These are phyloP conservation scores for Acrossocheilus wenchowensis DNA, from an alignment of 2,797 vertebrate genomes.

Conservation along the genomic window DNA sequence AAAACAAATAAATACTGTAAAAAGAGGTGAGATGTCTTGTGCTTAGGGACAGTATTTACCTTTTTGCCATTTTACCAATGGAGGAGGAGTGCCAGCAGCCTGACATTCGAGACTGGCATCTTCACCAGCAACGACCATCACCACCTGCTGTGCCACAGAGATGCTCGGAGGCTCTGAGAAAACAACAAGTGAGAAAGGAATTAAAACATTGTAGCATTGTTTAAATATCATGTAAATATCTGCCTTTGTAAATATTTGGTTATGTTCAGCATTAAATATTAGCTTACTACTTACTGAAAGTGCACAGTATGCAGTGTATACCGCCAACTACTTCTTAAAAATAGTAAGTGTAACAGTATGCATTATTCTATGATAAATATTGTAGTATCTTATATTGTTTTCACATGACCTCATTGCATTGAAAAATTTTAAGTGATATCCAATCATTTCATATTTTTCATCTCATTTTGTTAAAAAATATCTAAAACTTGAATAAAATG, in stretches of 20 bases:
- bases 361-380: background rate
- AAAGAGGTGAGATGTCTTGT: background rate
- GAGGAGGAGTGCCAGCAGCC: constrained; percentile 79
- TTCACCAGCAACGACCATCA: constrained; percentile 78
- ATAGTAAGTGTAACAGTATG: background rate
- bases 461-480: background rate
- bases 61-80: constrained; percentile 87
- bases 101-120: constrained; percentile 84
- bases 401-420: background rate
- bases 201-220: background rate
- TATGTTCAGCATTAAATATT: too few species aligned
- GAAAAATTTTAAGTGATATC: background rate
- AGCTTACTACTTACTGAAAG: background rate
- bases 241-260: background rate
- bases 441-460: background rate
- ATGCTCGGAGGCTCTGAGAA: constrained; percentile 77
- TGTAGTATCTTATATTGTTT: background rate
- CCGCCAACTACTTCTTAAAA: background rate
- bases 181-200: constrained; percentile 12
- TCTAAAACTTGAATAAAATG: background rate
- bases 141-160: constrained; percentile 69
- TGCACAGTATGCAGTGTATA: background rate
- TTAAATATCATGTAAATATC: background rate
- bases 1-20: background rate
- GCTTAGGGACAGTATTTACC: constrained; percentile 71